Conservation (phyloP, 2,113 vertebrate species). For the Calonectris borealis region DNA sequence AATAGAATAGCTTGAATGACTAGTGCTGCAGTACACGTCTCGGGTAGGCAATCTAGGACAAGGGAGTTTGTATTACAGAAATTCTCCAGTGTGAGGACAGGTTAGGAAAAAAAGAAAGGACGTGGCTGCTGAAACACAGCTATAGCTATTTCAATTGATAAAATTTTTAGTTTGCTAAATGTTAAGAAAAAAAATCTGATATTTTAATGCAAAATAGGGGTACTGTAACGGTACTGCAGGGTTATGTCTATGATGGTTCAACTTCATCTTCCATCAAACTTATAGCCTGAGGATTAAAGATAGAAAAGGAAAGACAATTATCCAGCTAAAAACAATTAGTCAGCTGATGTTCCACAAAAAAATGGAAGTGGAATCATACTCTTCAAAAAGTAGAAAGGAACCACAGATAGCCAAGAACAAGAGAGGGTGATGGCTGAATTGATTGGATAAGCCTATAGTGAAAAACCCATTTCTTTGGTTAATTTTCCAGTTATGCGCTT, state of each 20-base stretch:
- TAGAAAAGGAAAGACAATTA: background rate
- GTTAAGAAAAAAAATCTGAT: background rate
- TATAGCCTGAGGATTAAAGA: background rate
- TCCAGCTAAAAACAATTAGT: background rate
- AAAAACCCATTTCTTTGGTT: background rate
- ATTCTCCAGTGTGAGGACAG: background rate
- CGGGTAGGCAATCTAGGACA: background rate
- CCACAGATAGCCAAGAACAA: background rate
- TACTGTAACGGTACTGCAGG: background rate
- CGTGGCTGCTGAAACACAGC: background rate
- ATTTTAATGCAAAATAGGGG: background rate
- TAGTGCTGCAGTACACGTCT: background rate
- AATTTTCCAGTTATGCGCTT: background rate
- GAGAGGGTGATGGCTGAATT: background rate
- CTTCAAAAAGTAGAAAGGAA: background rate
- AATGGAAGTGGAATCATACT: background rate
- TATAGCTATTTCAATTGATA: background rate
- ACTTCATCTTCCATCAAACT: background rate
- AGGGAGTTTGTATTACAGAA: background rate
- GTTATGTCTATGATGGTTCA: background rate
- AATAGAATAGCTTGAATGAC: background rate
- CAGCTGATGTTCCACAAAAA: background rate
- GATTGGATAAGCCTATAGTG: background rate
- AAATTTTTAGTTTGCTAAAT: background rate
- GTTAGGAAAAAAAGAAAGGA: background rate